Conservation (phyloP, 2,113 vertebrate species). For the Gymnobelideus leadbeateri region DNA sequence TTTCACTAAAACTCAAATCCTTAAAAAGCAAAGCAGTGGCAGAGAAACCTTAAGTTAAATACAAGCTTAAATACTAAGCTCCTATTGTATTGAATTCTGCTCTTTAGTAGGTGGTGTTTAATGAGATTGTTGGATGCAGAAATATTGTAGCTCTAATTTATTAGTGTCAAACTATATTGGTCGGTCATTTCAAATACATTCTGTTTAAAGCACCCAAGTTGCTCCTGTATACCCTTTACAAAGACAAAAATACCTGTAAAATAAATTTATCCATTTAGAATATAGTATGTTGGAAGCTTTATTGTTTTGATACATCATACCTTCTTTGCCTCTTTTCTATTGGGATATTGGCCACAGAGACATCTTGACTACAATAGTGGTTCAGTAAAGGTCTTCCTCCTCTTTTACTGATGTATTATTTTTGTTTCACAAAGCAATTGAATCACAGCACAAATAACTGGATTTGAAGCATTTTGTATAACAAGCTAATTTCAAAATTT, state of each 20-base stretch:
- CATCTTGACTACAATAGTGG: neutral
- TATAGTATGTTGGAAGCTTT: neutral
- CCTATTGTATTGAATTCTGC: neutral
- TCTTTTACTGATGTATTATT: neutral
- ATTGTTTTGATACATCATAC: neutral
- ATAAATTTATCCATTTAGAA: neutral
- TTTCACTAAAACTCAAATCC: constrained; percentile 43
- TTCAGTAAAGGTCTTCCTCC: neutral
- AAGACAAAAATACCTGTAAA: neutral
- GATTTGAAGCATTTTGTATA: neutral
- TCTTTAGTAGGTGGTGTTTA: neutral
- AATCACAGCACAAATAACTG: neutral
- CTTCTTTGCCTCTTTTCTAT: neutral
- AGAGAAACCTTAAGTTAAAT: constrained; percentile 9
- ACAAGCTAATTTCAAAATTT: neutral
- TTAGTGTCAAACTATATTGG: neutral
- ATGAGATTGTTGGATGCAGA: neutral
- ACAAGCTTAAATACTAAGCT: neutral
- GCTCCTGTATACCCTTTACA: neutral
- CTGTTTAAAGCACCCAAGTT: neutral
- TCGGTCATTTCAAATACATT: neutral
- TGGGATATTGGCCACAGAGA: neutral
- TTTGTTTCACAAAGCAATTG: neutral
- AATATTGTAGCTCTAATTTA: neutral
- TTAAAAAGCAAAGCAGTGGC: neutral